A percentile compares a stretch with the other conserved stretches of the same genome.
Conservation (phyloP, 2,888 invertebrate species). For the Cheilosia vernalis region DNA sequence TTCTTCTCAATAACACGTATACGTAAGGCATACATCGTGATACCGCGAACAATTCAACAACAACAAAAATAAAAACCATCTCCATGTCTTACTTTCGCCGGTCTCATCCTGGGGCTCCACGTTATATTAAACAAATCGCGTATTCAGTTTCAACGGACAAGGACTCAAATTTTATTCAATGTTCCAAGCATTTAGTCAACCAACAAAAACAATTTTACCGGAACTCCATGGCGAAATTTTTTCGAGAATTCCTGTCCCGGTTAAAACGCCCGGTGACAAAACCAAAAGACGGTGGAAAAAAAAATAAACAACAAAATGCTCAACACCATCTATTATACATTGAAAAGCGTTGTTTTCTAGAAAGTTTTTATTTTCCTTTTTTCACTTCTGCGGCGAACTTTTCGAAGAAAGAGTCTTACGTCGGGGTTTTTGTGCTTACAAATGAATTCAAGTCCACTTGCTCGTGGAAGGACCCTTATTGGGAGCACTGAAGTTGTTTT, state of each 20-base stretch:
- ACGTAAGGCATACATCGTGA: constrained; percentile 27
- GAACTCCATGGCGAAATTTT: constrained; percentile 6
- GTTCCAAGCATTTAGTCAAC: constrained; percentile 41
- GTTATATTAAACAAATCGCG: neutral
- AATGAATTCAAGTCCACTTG: constrained; percentile 43
- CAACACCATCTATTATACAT: constrained; percentile 35
- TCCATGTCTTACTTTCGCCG: constrained; percentile 13
- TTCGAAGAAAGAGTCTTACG: constrained; percentile 7
- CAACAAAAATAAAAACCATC: neutral
- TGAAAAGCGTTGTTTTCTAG: constrained; percentile 29
- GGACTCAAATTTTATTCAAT: constrained; percentile 54
- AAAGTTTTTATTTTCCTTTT: neutral
- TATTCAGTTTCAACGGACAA: constrained; percentile 31
- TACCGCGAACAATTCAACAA: constrained; percentile 17
- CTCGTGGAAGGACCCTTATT: constrained; percentile 35
- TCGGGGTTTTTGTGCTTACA: constrained; percentile 9
- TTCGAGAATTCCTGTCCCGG: neutral
- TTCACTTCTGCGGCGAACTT: constrained; percentile 4
- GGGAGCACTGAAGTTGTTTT: constrained; percentile 29
- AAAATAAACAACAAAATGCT: constrained; percentile 2
- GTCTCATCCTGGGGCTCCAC: neutral
- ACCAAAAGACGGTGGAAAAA: neutral
- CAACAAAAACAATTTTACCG: constrained; percentile 9
- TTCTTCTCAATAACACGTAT: constrained; percentile 53
- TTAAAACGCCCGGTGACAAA: neutral